Evolutionary conservation across 2,888 invertebrate species (phyloP).

Genomic region (Leistus spinibarbis): DNA sequence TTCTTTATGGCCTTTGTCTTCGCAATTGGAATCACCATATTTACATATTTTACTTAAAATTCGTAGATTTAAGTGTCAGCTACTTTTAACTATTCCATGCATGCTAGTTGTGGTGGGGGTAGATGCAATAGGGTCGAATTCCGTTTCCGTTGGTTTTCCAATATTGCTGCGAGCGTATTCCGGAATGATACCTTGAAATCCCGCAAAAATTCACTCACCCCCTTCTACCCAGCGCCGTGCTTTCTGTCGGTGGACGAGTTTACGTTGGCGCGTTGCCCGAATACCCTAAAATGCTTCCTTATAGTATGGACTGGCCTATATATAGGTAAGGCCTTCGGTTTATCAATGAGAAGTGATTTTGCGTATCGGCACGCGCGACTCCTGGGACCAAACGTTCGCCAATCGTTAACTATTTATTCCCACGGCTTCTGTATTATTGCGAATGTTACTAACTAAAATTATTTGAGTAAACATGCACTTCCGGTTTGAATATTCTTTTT

Average conservation of each 20-base stretch:
- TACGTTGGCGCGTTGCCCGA: background rate
- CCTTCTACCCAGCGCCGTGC: background rate
- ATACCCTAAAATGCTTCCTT: background rate
- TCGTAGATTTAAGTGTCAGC: too few species aligned
- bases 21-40: too few species aligned
- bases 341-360: background rate
- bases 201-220: background rate
- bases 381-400: background rate
- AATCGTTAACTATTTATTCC: background rate
- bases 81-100: background rate
- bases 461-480: too few species aligned
- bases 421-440: background rate
- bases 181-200: slow-evolving; percentile 6
- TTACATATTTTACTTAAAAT: too few species aligned
- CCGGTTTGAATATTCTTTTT: too few species aligned
- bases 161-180: slow-evolving; percentile 7
- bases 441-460: too few species aligned
- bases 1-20: too few species aligned
- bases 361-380: background rate
- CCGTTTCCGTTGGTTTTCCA: slow-evolving; percentile 23
- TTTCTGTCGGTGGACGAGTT: background rate
- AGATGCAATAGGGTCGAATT: background rate
- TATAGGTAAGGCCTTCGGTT: background rate
- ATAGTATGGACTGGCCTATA: background rate
- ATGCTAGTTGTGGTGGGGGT: background rate